These are phyloP conservation scores for Delichon dasypus DNA, from an alignment of 2,797 vertebrate species.

Conservation along the genomic window DNA sequence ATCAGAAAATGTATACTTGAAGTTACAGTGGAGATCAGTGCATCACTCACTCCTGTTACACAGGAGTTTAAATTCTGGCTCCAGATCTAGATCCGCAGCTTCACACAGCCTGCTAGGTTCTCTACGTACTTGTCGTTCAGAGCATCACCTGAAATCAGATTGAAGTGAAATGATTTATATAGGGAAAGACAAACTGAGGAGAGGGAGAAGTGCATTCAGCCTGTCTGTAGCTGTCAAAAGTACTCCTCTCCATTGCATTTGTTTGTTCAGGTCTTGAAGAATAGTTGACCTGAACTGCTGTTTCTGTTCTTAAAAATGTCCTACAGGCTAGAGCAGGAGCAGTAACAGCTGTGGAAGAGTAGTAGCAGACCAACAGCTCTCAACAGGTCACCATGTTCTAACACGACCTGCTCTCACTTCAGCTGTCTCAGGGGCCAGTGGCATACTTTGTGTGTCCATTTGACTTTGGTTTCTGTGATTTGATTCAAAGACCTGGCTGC, in stretches of 20 bases:
- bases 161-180: not conserved
- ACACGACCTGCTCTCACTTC: not conserved
- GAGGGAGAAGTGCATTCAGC: not conserved
- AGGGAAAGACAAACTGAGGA: not conserved
- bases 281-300: not conserved
- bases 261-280: not conserved
- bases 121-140: not conserved
- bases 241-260: not conserved
- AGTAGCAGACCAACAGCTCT: not conserved
- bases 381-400: not conserved
- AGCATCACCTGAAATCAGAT: not conserved
- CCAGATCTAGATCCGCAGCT: not conserved
- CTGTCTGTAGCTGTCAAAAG: not conserved
- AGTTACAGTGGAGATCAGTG: not conserved
- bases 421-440: not conserved
- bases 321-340: not conserved
- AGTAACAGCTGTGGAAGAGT: not conserved
- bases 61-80: not conserved
- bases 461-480: not conserved
- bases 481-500: not conserved
- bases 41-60: not conserved
- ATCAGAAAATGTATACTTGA: not conserved
- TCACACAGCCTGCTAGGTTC: not conserved
- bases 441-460: fast-evolving
- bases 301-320: not conserved